Percentiles rank a stretch among this genome's conserved stretches.
Conservation (phyloP, 2,888 invertebrate species). For the Drosophila mayaguana region DNA sequence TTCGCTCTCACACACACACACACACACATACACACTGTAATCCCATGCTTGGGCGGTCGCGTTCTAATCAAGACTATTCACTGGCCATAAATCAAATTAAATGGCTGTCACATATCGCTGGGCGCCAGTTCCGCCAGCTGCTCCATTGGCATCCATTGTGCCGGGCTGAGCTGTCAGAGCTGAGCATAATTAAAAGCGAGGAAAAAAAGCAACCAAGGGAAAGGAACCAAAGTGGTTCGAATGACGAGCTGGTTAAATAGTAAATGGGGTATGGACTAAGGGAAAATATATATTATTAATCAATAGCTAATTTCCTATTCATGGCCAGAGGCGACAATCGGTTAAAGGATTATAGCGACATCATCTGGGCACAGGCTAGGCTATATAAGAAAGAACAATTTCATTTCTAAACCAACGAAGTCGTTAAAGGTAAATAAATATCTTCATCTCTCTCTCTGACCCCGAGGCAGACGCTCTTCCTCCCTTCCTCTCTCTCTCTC, state of each 20-base stretch:
- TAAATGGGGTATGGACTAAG: slow-evolving; percentile 6
- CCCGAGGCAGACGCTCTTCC: too few species aligned
- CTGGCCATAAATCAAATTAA: slow-evolving; percentile 79
- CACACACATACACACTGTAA: slow-evolving; percentile 14
- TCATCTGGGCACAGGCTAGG: too few species aligned
- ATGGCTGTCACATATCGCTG: slow-evolving; percentile 70
- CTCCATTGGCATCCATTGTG: slow-evolving; percentile 34
- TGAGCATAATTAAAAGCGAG: slow-evolving; percentile 70
- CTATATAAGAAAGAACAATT: too few species aligned
- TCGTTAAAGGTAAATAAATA: too few species aligned
- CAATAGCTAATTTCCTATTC: slow-evolving; percentile 4
- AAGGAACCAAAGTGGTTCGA: background rate
- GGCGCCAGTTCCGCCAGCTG: slow-evolving; percentile 49
- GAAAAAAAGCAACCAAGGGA: background rate
- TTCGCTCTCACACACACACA: background rate
- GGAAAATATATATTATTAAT: slow-evolving; percentile 2
- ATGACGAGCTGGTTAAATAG: slow-evolving; percentile 12
- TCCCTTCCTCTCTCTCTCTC: too few species aligned
- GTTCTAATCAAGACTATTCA: slow-evolving; percentile 78
- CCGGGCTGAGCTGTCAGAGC: slow-evolving; percentile 62
- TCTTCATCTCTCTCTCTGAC: too few species aligned
- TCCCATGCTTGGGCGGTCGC: slow-evolving; percentile 39
- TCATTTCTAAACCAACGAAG: too few species aligned
- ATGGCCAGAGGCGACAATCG: background rate
- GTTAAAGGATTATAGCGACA: too few species aligned